These are phyloP conservation scores for Macrotis lagotis DNA, from an alignment of 2,113 vertebrate genomes.

Conservation along the genomic window DNA sequence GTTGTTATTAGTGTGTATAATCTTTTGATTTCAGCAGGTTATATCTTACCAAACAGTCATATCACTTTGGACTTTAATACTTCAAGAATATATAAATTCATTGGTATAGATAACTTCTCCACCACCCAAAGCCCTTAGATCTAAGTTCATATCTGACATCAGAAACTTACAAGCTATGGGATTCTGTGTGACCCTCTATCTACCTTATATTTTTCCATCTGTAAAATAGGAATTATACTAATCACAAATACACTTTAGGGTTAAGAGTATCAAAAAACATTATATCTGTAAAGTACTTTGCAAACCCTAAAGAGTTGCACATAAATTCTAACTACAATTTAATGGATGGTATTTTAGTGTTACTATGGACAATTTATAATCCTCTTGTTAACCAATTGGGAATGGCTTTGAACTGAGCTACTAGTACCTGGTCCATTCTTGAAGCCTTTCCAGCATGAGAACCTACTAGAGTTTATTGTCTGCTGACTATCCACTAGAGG, in stretches of 20 bases:
- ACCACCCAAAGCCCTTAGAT: neutral
- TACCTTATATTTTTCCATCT: neutral
- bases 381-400: neutral
- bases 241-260: neutral
- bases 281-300: neutral
- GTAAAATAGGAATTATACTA: neutral
- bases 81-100: neutral
- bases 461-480: neutral
- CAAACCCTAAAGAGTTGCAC: neutral
- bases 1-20: too few species aligned
- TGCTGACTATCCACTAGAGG: neutral
- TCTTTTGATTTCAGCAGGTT: too few species aligned
- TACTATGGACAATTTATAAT: neutral
- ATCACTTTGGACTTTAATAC: neutral
- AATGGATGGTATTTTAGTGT: neutral
- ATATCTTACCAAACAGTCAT: neutral
- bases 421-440: neutral
- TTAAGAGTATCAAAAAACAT: neutral
- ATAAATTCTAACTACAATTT: neutral
- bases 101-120: neutral
- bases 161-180: neutral
- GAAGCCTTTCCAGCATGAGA: neutral
- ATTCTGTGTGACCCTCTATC: neutral
- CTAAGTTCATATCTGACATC: neutral
- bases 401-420: neutral